These are phyloP conservation scores for Indri indri DNA, from an alignment of 2,113 vertebrate species.

Conservation along the genomic window DNA sequence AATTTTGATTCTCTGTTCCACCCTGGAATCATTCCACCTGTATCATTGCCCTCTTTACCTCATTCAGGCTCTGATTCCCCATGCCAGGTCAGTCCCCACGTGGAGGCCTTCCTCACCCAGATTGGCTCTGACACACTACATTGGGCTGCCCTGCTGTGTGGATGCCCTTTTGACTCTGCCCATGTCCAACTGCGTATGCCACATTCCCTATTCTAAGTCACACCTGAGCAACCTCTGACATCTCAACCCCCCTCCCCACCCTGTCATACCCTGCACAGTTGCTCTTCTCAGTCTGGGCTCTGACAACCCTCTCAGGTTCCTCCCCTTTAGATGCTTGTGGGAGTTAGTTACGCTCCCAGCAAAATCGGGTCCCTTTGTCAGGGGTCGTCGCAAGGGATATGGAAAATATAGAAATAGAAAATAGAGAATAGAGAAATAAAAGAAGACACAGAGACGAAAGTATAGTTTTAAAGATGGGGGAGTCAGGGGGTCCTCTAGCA, in stretches of 20 bases:
- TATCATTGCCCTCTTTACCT: not conserved
- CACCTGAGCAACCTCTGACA: not conserved
- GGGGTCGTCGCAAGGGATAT: no score
- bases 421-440: no score
- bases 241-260: not conserved
- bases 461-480: no score
- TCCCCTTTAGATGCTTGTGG: not conserved
- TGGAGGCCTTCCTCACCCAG: not conserved
- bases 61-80: not conserved
- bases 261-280: not conserved
- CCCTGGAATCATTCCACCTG: not conserved
- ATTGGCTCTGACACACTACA: not conserved
- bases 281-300: not conserved
- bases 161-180: not conserved
- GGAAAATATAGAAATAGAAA: no score
- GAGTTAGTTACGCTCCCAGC: no score
- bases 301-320: not conserved
- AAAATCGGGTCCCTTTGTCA: no score
- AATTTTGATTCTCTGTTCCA: not conserved
- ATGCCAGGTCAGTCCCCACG: not conserved
- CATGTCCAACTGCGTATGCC: not conserved
- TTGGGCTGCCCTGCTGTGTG: not conserved
- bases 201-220: not conserved
- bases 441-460: no score
- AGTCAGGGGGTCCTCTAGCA: no score